Percentiles rank a stretch among this genome's conserved stretches.
phyloP scores from a whole-genome alignment of 37 sponge, comb jelly and placozoan species.

The Tethya wilhelma region DNA sequence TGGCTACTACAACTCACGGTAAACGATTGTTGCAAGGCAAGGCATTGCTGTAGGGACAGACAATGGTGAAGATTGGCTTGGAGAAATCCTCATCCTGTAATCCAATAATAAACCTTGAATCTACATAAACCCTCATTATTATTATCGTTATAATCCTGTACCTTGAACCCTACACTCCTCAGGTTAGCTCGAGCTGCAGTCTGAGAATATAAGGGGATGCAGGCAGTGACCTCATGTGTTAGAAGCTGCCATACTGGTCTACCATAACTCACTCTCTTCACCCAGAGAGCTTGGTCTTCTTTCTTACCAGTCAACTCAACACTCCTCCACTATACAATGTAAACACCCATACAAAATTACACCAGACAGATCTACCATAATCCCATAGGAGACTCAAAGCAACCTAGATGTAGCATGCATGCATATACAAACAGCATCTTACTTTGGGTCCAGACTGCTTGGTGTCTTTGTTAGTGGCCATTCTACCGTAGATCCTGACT shows the following conservation, averaged over 20 bases:
- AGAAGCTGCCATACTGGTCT: background rate
- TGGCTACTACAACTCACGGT: constrained; percentile 9
- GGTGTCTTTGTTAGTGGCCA: no score
- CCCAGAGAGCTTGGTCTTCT: constrained; percentile 43
- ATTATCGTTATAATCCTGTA: no score
- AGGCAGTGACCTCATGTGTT: background rate
- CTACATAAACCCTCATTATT: no score
- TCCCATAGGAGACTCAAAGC: no score
- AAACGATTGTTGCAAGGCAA: constrained; percentile 86
- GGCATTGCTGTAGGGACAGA: constrained; percentile 77
- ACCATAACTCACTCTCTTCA: constrained; percentile 51
- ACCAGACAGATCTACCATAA: no score
- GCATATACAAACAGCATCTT: no score
- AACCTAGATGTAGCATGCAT: no score
- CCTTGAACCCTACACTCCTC: constrained; percentile 71
- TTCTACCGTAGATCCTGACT: no score
- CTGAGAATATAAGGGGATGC: background rate
- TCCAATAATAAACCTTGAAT: no score
- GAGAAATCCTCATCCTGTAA: constrained; percentile 74
- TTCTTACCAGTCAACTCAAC: constrained; percentile 52
- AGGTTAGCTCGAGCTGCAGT: constrained; percentile 68
- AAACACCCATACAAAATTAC: no score
- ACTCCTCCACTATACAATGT: constrained; percentile 70
- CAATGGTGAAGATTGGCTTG: constrained; percentile 73
- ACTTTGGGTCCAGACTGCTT: no score